These are phyloP conservation scores for Oreochromis grahami DNA, from an alignment of 2,797 vertebrate species.

Conservation along the genomic window DNA sequence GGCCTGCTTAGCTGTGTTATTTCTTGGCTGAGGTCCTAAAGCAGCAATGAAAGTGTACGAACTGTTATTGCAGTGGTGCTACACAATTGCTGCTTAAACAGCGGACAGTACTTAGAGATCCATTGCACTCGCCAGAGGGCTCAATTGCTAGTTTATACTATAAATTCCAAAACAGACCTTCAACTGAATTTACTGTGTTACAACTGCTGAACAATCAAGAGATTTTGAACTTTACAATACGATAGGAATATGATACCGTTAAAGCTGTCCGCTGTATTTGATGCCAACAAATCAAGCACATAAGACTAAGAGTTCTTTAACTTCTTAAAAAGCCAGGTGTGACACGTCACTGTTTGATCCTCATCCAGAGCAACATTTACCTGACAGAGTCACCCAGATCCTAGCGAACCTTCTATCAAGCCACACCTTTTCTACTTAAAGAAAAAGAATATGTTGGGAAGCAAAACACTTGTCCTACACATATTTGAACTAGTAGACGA, in stretches of 20 bases:
- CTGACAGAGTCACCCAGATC: background rate
- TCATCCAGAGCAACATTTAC: background rate
- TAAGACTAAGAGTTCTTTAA: background rate
- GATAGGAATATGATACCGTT: background rate
- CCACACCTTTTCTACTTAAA: background rate
- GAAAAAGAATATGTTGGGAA: background rate
- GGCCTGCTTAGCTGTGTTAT: constrained; percentile 34
- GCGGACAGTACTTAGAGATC: constrained; percentile 47
- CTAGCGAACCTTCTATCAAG: background rate
- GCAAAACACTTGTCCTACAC: background rate
- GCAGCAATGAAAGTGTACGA: constrained; percentile 37
- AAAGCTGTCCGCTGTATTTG: background rate
- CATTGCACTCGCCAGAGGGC: constrained; percentile 22
- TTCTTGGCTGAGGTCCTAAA: constrained; percentile 48
- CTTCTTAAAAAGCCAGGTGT: background rate
- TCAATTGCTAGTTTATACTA: constrained; percentile 40
- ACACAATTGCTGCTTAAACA: constrained; percentile 56
- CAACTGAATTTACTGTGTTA: background rate
- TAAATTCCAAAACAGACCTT: constrained; percentile 52
- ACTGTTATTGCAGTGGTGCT: constrained; percentile 46
- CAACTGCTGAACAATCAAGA: background rate
- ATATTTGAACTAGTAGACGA: constrained; percentile 56
- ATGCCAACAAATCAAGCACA: background rate
- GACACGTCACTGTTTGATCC: background rate
- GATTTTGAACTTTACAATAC: background rate